Evolutionary conservation across 2,888 invertebrate species (phyloP).

Genomic region (Polyommatus iphigenia): DNA sequence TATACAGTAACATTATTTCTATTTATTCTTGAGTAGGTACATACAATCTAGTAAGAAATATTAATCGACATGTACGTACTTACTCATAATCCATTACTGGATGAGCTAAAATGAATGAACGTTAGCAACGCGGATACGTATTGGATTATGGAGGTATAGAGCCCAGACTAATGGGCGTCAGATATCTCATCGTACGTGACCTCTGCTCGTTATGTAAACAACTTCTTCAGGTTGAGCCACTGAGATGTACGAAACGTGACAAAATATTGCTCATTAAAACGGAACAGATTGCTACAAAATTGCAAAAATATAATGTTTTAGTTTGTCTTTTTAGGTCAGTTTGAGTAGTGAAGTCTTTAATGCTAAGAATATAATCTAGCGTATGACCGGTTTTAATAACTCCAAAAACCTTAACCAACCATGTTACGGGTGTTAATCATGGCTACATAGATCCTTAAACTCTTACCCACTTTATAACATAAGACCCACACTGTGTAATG

Average conservation of each 20-base stretch:
- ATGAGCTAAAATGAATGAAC: neutral
- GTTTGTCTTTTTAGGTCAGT: neutral
- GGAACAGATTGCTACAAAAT: slow-evolving; percentile 11
- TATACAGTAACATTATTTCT: too few relatives aligned
- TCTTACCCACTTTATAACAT: too few relatives aligned
- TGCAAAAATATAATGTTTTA: neutral
- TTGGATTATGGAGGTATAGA: neutral
- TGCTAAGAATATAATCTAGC: neutral
- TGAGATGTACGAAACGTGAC: slow-evolving; percentile 1
- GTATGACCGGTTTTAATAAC: neutral
- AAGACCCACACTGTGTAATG: too few relatives aligned
- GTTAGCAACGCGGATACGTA: neutral
- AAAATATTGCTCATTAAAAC: neutral
- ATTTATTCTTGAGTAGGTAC: too few relatives aligned
- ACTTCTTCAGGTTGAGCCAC: neutral
- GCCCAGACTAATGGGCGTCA: neutral
- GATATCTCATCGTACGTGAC: slow-evolving; percentile 16
- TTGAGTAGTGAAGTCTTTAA: neutral
- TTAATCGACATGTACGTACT: neutral
- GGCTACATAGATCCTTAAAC: neutral
- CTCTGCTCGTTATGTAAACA: slow-evolving; percentile 7
- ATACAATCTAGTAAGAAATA: too few relatives aligned
- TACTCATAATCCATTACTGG: neutral
- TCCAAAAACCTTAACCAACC: too few relatives aligned
- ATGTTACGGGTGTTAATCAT: neutral